A percentile compares a stretch with the other conserved stretches of the same genome.
Evolutionary conservation across 2,888 invertebrate genomes (phyloP).

Genomic region (Steinernema scapterisci): DNA sequence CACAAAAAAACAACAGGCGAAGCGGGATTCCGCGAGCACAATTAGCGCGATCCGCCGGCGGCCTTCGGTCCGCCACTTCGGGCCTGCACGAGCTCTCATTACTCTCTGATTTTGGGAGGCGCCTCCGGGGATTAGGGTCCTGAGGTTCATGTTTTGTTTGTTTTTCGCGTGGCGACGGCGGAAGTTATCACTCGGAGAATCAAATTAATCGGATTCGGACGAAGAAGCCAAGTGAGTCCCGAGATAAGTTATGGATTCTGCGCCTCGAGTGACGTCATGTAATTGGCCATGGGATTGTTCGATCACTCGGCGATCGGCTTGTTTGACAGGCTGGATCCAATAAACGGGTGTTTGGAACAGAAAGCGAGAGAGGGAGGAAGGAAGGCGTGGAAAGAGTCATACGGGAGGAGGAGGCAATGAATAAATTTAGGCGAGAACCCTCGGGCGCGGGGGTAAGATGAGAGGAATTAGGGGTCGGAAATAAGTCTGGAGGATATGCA

Average conservation of each 20-base stretch:
- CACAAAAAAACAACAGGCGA: conserved; percentile 6
- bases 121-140: neutral
- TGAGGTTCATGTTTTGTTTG: conserved; percentile 9
- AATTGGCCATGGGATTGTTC: neutral
- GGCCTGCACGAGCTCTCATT: neutral
- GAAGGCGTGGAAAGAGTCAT: neutral
- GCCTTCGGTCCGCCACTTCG: neutral
- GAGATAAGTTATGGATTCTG: neutral
- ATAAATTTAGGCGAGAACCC: conserved; percentile 8
- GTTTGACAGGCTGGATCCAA: neutral
- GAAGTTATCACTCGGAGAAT: conserved; percentile 8
- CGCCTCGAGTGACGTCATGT: neutral
- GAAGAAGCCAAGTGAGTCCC: neutral
- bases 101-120: neutral
- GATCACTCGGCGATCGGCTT: neutral
- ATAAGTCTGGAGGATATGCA: neutral
- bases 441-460: conserved; percentile 3
- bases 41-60: conserved; percentile 11
- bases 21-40: neutral
- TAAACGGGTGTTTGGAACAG: conserved; percentile 2
- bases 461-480: neutral
- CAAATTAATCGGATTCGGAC: neutral
- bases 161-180: conserved; percentile 16
- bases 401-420: conserved; percentile 24
- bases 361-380: neutral